Evolutionary conservation across 1,140 invertebrate species (phyloP).

Genomic region (Babylonia areolata): DNA sequence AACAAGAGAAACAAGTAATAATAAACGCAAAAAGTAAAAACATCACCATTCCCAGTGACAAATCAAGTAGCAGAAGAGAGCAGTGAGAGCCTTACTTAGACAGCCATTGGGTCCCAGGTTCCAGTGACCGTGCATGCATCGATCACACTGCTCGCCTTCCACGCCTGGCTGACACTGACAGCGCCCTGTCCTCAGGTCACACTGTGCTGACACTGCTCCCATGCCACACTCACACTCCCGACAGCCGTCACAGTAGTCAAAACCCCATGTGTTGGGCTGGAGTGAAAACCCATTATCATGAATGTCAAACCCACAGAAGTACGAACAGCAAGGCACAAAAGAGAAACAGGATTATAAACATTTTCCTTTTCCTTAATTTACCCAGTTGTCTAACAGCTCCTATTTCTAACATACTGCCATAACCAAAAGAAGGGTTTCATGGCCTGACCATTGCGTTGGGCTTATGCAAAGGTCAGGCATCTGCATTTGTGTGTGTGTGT

Average conservation of each 20-base stretch:
- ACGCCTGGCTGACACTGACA: constrained; percentile 84
- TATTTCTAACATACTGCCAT: too few relatives aligned
- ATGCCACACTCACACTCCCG: constrained; percentile 87
- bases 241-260: constrained; percentile 88
- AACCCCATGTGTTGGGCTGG: constrained; percentile 77
- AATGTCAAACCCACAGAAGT: too few relatives aligned
- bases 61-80: too few relatives aligned
- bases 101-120: constrained; percentile 92
- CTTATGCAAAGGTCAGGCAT: too few relatives aligned
- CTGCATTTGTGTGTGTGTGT: too few relatives aligned
- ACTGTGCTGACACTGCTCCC: constrained; percentile 88
- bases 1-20: too few relatives aligned
- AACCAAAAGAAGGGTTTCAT: too few relatives aligned
- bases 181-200: constrained; percentile 90
- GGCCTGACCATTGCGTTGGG: too few relatives aligned
- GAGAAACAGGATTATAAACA: neutral
- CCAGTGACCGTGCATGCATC: constrained; percentile 95
- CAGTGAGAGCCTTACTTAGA: constrained; percentile 84
- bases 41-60: too few relatives aligned
- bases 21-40: too few relatives aligned
- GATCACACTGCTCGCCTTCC: constrained; percentile 88
- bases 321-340: neutral
- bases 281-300: constrained; percentile 27
- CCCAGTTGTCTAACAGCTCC: too few relatives aligned
- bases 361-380: too few relatives aligned